Base-by-base conservation (phyloP, 64 coral and sea anemone species). In the Stichodactyla helianthus region DNA sequence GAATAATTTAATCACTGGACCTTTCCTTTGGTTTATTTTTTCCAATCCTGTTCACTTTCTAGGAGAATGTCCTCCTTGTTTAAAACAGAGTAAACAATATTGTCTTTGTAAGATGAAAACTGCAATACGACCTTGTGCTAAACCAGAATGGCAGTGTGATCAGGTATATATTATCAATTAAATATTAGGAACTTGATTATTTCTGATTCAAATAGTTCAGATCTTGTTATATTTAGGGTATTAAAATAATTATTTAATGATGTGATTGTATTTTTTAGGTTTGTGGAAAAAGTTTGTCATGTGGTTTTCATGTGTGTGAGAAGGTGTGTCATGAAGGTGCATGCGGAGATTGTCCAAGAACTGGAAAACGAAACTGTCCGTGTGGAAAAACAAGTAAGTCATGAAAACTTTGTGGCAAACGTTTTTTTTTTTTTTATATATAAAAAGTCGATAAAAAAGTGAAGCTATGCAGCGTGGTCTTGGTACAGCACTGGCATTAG, bases 361-460 rank as follows among this genome's bases (percentile, higher is more conserved):
- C 90, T 88, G 96, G 96, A 12, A 14, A 92, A 50, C 87, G 96
- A 31, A 94, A 84, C n/a, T 99, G 96, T 86, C 93, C 96, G 44
- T 99, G 96, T 90, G 96, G 96, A 57, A 94, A 99, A 88, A 93
- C 93, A 55, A 88, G 96, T 99, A 50, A 86, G 88, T 87, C 65
- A 16, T 63, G 55, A 58, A 11, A 58, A 15, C 55, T 11, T 4
- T 27, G 10, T 28, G 62, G 18, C 62, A 65, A 8, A 9, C 63
- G 0, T 60, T 60, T 5, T 17, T 60, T 15, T 60, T 19, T 3
- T 16, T 59, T 59, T 59, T 59, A 12, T 11, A 60, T 60, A 44
- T 44, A 44, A 44, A 44, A 44, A 44, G 2, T 44, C 4, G 35
- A 44, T 44, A 44, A 44, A 44, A 44, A 44, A 44, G 35, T 44